phyloP scores from a whole-genome alignment of 2,797 vertebrate genomes.

The Arnoldichthys spilopterus region DNA sequence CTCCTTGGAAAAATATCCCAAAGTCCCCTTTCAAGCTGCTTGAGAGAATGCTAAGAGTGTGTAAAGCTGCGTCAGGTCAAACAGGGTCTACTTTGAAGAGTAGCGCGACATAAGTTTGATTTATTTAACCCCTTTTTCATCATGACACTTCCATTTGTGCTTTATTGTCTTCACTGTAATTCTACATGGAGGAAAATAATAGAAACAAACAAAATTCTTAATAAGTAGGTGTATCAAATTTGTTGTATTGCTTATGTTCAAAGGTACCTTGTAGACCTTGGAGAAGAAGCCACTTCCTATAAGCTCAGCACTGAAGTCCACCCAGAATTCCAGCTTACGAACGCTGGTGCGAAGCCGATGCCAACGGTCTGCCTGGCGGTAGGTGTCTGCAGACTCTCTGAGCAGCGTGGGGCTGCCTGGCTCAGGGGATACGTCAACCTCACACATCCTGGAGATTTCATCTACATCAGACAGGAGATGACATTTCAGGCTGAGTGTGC shows the following conservation, averaged over 20 bases:
- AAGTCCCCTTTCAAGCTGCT: too few relatives aligned
- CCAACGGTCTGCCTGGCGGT: constrained; percentile 82
- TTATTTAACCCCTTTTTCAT: too few relatives aligned
- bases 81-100: too few relatives aligned
- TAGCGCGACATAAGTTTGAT: too few relatives aligned
- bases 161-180: background rate
- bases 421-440: constrained; percentile 52
- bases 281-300: constrained; percentile 90
- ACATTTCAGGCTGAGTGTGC: background rate
- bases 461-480: constrained; percentile 41
- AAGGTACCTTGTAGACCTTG: constrained; percentile 90
- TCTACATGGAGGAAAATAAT: background rate
- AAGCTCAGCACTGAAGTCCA: constrained; percentile 82
- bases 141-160: background rate
- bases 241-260: too few relatives aligned
- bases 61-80: too few relatives aligned
- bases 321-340: constrained; percentile 89
- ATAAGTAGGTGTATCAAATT: background rate
- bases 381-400: constrained; percentile 78
- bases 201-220: background rate
- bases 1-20: too few relatives aligned
- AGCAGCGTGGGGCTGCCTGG: constrained; percentile 57
- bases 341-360: constrained; percentile 82
- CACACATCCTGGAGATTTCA: constrained; percentile 61
- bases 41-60: too few relatives aligned